Base-by-base conservation (phyloP, 2,888 invertebrate genomes). In the Zaprionus bogoriensis region DNA sequence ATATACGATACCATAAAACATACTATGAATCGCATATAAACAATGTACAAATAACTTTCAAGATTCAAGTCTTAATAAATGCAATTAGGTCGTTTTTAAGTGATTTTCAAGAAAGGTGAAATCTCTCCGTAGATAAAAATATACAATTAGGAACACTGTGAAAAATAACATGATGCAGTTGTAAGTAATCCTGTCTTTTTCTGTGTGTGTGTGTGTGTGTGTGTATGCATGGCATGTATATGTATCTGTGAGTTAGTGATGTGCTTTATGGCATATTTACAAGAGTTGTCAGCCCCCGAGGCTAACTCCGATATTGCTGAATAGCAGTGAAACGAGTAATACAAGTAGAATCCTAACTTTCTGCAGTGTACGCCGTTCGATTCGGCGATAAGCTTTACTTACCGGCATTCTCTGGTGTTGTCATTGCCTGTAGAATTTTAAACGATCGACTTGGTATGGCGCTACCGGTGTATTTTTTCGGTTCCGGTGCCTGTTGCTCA, bases 361-460 rank as follows among this genome's bases (percentile, higher is more conserved):
- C 32, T 12, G 22, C 27, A 51, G 38, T 50, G 41, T 57, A 14
- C 5, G 20, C 6, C n/a, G 19, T 6, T 19, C 12, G 7, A n/a
- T 12, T 17, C 25, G 19, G 23, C 27, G 0, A 19, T 28, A 19
- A 54, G 52, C 42, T 58, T 12, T 10, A 92, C 93, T 93, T 91
- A 94, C 94, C 94, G 90, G 92, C 92, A 87, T 92, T 92, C 87
- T 94, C 94, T 57, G 94, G 94, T 66, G 93, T 93, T 70, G 95
- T 95, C 95, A 95, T 95, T 48, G 95, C 94, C 91, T 96, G 96
- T 55, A 96, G 91, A 88, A 95, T 94, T 90, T 94, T 94, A 91
- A 96, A 96, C 36, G 95, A 95, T 89, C 95, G 93, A 71, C 95
- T 95, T 52, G 96, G 96, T 90, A 96, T 96, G 73, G 94, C 93